Conservation (phyloP, 2,113 vertebrate genomes). For the Delphinapterus leucas region DNA sequence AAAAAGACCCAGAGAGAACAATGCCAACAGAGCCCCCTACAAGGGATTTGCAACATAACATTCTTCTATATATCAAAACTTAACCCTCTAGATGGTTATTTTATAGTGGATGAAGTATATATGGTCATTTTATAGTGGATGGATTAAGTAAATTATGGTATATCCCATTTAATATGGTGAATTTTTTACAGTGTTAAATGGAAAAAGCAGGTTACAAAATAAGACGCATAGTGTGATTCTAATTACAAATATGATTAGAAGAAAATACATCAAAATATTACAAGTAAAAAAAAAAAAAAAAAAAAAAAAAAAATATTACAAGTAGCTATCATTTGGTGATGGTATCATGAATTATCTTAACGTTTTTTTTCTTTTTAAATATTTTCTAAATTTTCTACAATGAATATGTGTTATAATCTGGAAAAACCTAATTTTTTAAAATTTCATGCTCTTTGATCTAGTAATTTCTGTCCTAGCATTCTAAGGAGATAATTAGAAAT, state of each 20-base stretch:
- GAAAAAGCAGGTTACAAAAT: neutral
- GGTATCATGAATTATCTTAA: neutral
- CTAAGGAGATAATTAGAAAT: neutral
- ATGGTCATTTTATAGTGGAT: neutral
- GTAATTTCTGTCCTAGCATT: neutral
- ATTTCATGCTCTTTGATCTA: neutral
- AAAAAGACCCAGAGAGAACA: neutral
- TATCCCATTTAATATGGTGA: neutral
- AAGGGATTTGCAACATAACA: neutral
- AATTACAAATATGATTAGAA: neutral
- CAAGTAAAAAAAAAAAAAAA: too few species aligned
- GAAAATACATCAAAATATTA: conserved; percentile 20
- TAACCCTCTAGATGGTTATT: neutral
- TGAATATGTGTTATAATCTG: neutral
- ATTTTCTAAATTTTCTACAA: neutral
- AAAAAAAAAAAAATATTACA: neutral
- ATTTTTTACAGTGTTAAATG: neutral
- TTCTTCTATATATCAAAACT: neutral
- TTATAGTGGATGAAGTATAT: neutral
- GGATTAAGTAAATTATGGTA: neutral
- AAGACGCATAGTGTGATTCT: neutral
- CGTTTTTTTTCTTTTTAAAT: neutral
- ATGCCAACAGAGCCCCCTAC: neutral
- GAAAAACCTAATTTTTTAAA: neutral
- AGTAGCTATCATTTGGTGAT: neutral